Base-by-base conservation (phyloP, 2,113 vertebrate genomes). In the Gulo gulo region DNA sequence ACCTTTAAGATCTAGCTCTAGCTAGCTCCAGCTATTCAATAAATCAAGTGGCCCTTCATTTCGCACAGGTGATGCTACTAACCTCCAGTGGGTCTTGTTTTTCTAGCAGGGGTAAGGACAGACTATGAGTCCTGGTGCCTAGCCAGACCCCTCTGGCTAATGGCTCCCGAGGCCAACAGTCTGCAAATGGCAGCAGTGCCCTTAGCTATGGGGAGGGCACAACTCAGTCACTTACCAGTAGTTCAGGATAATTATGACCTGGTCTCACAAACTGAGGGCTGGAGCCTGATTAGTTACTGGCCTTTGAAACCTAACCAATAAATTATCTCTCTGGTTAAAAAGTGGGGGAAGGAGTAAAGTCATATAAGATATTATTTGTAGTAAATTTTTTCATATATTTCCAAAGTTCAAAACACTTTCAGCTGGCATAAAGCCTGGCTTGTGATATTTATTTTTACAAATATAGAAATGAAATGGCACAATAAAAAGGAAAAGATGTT, bases 381-480 rank as follows among this genome's bases (percentile, higher is more conserved):
- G 26, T 57, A 39, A 95, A 47, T 57, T 86, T 89, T 96, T 97
- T 80, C n/a, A 88, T 94, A 21, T 84, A 93, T 63, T 96, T 97
- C 57, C 80, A 84, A 93, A 93, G 83, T 91, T 92, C 26, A 85
- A 91, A 94, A 78, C 31, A 89, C 47, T 69, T 93, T 96, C 57
- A 73, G 91, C 36, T 91, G 90, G 78, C 88, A 80, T 59, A 76
- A 76, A 92, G 74, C 63, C 31, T 31, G 59, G 55, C 47, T 91
- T 86, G 57, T 88, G 95, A 69, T 87, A 97, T 94, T 97, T 96
- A 97, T 90, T 97, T 97, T 96, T 93, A 84, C 2, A 94, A 97
- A 96, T 83, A 82, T 9, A 97, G 94, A 96, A 81, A 69, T 85
- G 95, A 78, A 94, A 39, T 29, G 24, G 47, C 20, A 57, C 71